Evolutionary conservation across 2,888 invertebrate genomes (phyloP).

Genomic region (Cantharis flavilabris): DNA sequence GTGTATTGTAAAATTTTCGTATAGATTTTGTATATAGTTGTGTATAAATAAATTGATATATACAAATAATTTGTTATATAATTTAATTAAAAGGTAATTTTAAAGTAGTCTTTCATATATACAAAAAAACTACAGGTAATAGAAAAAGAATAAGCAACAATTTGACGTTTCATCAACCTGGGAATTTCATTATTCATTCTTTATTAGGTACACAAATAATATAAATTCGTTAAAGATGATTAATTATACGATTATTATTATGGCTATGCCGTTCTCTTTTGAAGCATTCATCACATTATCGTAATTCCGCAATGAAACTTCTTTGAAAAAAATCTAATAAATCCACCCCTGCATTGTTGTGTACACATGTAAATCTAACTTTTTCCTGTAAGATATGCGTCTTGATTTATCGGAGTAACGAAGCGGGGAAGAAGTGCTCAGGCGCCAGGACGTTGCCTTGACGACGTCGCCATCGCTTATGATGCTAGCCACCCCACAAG

Average conservation of each 20-base stretch:
- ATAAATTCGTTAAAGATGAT: not conserved
- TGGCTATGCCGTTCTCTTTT: not conserved
- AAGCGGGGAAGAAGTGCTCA: slow-evolving; percentile 40
- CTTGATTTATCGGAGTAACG: slow-evolving; percentile 47
- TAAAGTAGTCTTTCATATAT: not conserved
- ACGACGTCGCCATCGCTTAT: slow-evolving; percentile 52
- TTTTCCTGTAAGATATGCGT: slow-evolving; percentile 41
- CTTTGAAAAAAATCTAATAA: slow-evolving; percentile 7
- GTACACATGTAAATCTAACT: slow-evolving; percentile 42
- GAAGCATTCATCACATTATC: not conserved
- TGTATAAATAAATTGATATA: not conserved
- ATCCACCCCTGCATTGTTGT: slow-evolving; percentile 34
- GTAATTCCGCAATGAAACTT: not conserved
- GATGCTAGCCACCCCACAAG: slow-evolving; percentile 46
- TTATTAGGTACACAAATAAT: not conserved
- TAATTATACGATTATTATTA: not conserved
- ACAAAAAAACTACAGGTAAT: not conserved
- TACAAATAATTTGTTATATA: not conserved
- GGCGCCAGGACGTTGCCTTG: slow-evolving; percentile 52
- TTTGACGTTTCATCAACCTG: not conserved
- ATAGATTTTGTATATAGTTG: not conserved
- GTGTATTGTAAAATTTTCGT: not conserved
- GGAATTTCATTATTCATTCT: not conserved
- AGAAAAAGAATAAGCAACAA: not conserved
- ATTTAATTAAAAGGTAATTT: not conserved